phyloP scores from a whole-genome alignment of 2,797 vertebrate genomes.

The Galago senegalensis region DNA sequence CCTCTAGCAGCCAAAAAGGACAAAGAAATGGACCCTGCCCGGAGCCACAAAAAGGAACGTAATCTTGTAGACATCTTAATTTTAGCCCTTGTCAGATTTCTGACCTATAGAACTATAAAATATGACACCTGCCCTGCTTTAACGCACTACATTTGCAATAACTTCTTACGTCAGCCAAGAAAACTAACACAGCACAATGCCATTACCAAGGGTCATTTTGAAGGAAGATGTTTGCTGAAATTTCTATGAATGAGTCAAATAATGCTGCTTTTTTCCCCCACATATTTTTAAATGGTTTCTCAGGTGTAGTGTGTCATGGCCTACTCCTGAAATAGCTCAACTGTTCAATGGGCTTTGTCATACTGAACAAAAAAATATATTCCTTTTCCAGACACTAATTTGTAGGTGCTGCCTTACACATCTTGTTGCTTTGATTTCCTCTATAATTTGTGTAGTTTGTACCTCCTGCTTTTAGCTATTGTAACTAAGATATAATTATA shows the following conservation, averaged over 20 bases:
- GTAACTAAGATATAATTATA: conserved; percentile 77
- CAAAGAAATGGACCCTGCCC: not conserved
- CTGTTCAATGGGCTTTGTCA: conserved; percentile 56
- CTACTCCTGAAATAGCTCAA: conserved; percentile 21
- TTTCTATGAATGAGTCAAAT: not conserved
- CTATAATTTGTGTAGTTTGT: conserved; percentile 75
- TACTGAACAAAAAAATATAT: conserved; percentile 34
- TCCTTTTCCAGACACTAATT: conserved; percentile 81
- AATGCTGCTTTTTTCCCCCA: not conserved
- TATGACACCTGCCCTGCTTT: not conserved
- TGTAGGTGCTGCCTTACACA: conserved; percentile 73
- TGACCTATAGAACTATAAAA: not conserved
- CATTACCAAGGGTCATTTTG: not conserved
- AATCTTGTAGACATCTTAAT: not conserved
- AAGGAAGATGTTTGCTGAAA: conserved; percentile 21
- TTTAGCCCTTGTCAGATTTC: conserved; percentile 8
- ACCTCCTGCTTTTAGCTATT: conserved; percentile 74
- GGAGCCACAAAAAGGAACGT: not conserved
- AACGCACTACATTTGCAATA: not conserved
- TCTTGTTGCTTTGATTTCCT: conserved; percentile 67
- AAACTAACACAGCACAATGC: not conserved
- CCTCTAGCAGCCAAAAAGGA: not conserved
- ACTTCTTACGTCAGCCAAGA: not conserved
- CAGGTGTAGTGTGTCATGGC: not conserved
- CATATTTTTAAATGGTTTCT: conserved; percentile 61